Conservation (phyloP, 1,140 invertebrate genomes). For the Tribolium castaneum region DNA sequence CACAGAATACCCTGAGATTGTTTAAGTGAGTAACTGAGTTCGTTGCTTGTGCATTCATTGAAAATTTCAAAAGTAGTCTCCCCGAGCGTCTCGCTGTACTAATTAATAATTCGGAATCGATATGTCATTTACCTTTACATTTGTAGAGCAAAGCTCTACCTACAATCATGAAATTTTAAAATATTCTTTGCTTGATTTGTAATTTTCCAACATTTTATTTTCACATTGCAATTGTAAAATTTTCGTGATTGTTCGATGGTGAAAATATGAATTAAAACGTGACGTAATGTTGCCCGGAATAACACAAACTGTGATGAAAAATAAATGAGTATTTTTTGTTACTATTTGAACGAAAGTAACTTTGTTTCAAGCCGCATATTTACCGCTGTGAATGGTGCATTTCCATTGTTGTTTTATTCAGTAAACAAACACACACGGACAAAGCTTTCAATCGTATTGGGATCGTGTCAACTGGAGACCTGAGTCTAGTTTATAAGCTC, state of each 20-base stretch:
- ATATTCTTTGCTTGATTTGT: not conserved
- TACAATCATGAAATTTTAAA: not conserved
- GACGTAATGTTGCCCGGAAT: no score
- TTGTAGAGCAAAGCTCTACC: not conserved
- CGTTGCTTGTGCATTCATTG: no score
- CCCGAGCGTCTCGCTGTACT: no score
- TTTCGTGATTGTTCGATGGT: no score
- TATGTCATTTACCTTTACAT: not conserved
- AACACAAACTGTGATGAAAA: no score
- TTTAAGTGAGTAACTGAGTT: no score
- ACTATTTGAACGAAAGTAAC: no score
- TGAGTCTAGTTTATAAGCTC: constrained; percentile 11
- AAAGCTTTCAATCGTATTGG: not conserved
- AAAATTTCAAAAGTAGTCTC: no score
- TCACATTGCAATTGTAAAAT: no score
- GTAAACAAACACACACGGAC: not conserved
- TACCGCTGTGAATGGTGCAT: not conserved
- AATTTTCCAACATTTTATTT: not conserved
- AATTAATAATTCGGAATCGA: not conserved
- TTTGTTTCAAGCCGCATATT: not conserved
- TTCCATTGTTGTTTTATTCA: not conserved
- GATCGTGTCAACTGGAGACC: constrained; percentile 10
- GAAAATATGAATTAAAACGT: no score
- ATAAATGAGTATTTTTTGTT: no score
- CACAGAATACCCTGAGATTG: no score